A percentile compares a stretch with the other conserved stretches of the same genome.
Evolutionary conservation across 2,888 invertebrate species (phyloP).

Genomic region (Himalopsyche tibetana): DNA sequence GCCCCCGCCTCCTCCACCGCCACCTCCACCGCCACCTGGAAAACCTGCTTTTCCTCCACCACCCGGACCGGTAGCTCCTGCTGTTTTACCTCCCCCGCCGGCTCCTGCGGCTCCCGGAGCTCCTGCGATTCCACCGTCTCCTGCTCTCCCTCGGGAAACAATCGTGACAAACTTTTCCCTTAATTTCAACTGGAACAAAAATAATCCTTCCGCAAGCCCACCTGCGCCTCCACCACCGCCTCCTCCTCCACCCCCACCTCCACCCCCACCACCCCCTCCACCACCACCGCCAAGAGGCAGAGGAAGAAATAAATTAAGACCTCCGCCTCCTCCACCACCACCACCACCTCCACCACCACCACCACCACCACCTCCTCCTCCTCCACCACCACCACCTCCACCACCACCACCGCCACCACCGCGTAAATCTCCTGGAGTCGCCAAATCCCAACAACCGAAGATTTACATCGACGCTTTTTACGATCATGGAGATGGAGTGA

Average conservation of each 20-base stretch:
- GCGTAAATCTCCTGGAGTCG: constrained; percentile 62
- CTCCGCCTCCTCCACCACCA: constrained; percentile 61
- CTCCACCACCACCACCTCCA: constrained; percentile 67
- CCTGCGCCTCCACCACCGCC: constrained; percentile 69
- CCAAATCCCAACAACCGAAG: constrained; percentile 71
- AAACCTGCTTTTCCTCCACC: constrained; percentile 66
- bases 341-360: constrained; percentile 67
- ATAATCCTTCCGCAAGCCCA: constrained; percentile 66
- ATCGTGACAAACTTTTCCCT: constrained; percentile 65
- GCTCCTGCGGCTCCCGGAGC: constrained; percentile 68
- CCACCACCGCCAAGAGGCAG: constrained; percentile 64
- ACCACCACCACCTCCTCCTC: constrained; percentile 65
- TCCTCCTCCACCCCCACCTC: constrained; percentile 68
- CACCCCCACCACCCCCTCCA: constrained; percentile 66
- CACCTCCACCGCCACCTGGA: constrained; percentile 66
- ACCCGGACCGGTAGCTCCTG: constrained; percentile 68
- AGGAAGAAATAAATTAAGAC: neutral
- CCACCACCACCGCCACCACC: constrained; percentile 67
- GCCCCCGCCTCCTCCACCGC: constrained; percentile 66
- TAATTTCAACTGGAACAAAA: constrained; percentile 65
- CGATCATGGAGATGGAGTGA: constrained; percentile 72
- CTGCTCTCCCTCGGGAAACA: constrained; percentile 65
- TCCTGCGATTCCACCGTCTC: constrained; percentile 67
- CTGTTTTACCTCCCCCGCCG: constrained; percentile 67
- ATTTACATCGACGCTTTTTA: constrained; percentile 75